Base-by-base conservation (phyloP, 2,797 vertebrate genomes). In the Protosalanx chinensis region DNA sequence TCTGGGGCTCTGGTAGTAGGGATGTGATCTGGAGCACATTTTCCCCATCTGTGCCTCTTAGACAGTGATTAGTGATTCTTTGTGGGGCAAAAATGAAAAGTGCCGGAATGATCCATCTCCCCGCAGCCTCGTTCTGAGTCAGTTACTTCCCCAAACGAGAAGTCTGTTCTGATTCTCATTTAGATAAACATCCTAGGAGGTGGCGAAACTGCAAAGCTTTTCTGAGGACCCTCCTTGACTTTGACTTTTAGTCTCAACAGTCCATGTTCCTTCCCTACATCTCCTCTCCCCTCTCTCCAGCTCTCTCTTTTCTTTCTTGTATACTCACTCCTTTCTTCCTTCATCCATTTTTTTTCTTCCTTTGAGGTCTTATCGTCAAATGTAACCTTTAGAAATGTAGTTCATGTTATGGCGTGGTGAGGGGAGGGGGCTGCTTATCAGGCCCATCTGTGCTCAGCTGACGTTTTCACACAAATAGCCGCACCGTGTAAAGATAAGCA, bases 51-150 rank as follows among this genome's bases (percentile, higher is more conserved):
- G 8, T 41, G 37, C 1, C 37, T 53, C 51, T 53, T 15, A 16
- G 16, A n/a, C 51, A 53, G 51, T n/a, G 37, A 41, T 41, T 41
- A 41, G 6, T 41, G 37, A 41, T 41, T n/a, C 51, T 53, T 16
- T n/a, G 51, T 5, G 51, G 18, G 51, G 15, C 13, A 16, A 18
- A 53, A n/a, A 53, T 53, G 3, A 18, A n/a, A 53, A 53, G 51
- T 6, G 51, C 16, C 51, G 8, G 51, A 16, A n/a, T 53, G 16
- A 53, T 53, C 18, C 0, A n/a, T 53, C 51, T 53, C 41, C 78
- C 67, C 73, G 75, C 78, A 75, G 69, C 72, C 61, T 64, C 32
- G 41, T 27, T 57, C 53, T 0, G 15, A 56, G 53, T 20, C 59
- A 4, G 1, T 20, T 49, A 49, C 75, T 1, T 64, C 53, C 33